Conservation (phyloP, 1,140 invertebrate species). For the Formica selysi region DNA sequence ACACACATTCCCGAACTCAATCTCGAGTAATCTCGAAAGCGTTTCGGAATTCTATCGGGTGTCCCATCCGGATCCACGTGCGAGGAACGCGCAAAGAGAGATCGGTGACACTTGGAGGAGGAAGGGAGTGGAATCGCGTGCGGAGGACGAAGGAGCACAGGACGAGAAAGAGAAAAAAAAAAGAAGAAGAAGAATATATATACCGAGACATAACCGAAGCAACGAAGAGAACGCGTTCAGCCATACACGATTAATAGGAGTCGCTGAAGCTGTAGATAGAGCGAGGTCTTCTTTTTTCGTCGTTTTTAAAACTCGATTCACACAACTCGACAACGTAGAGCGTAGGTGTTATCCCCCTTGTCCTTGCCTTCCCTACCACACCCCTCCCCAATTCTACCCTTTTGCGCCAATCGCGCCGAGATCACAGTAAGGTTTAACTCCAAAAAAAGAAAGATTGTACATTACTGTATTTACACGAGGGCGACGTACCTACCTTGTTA, state of each 20-base stretch:
- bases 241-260: not conserved
- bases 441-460: conserved; percentile 81
- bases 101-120: conserved; percentile 21
- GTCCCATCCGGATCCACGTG: not conserved
- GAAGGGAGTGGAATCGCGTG: conserved; percentile 4
- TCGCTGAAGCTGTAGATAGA: conserved; percentile 56
- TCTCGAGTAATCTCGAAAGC: conserved; percentile 15
- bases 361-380: conserved; percentile 13
- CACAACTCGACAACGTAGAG: conserved; percentile 58
- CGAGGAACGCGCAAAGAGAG: not conserved
- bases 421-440: conserved; percentile 85
- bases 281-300: conserved; percentile 63
- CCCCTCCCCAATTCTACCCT: conserved; percentile 18
- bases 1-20: conserved; percentile 9
- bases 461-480: conserved; percentile 84
- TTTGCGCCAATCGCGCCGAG: conserved; percentile 67
- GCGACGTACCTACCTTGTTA: conserved; percentile 71
- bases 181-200: conserved; percentile 41
- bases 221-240: conserved; percentile 63
- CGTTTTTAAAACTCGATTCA: conserved; percentile 66
- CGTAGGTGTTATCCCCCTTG: conserved; percentile 62
- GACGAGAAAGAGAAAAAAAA: not conserved
- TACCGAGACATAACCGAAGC: conserved; percentile 41
- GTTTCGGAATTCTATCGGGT: conserved; percentile 10
- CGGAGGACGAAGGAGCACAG: conserved; percentile 26